These are phyloP conservation scores for Monopterus albus DNA, from an alignment of 2,113 vertebrate species.

Conservation along the genomic window DNA sequence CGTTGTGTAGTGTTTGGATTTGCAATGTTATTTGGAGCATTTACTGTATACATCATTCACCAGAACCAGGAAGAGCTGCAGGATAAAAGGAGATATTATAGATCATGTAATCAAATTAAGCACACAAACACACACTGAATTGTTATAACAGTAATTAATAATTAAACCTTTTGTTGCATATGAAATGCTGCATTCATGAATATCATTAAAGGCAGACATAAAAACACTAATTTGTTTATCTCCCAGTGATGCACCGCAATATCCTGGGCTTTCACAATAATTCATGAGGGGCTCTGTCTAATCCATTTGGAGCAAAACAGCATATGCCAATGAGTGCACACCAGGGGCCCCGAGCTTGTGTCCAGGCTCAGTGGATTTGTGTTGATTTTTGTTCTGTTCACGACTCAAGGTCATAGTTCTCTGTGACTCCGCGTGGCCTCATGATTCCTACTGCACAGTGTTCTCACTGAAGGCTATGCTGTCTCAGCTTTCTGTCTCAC, in stretches of 20 bases:
- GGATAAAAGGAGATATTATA: constrained; percentile 32
- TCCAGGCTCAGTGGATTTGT: constrained; percentile 32
- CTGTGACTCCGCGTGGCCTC: constrained; percentile 47
- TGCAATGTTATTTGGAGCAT: constrained; percentile 30
- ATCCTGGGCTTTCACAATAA: constrained; percentile 49
- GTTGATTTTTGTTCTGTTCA: constrained; percentile 33
- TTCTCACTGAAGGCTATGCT: constrained; percentile 69
- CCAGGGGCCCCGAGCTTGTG: constrained; percentile 14
- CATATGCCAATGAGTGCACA: constrained; percentile 46
- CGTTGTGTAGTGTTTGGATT: constrained; percentile 29
- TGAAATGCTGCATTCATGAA: constrained; percentile 54
- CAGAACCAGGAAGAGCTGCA: constrained; percentile 22
- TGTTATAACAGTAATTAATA: constrained; percentile 41
- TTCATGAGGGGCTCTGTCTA: constrained; percentile 44
- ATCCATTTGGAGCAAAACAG: constrained; percentile 57
- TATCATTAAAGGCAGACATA: constrained; percentile 53
- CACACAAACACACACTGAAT: constrained; percentile 15
- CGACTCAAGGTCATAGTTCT: constrained; percentile 63
- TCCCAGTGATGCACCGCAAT: constrained; percentile 26
- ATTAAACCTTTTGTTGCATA: constrained; percentile 48
- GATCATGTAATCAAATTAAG: constrained; percentile 17
- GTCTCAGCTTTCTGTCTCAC: constrained; percentile 75
- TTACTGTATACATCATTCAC: constrained; percentile 11
- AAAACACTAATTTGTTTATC: constrained; percentile 52
- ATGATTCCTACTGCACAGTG: constrained; percentile 52